Evolutionary conservation across 2,888 invertebrate genomes (phyloP).

Genomic region (Cistogaster globosa): DNA sequence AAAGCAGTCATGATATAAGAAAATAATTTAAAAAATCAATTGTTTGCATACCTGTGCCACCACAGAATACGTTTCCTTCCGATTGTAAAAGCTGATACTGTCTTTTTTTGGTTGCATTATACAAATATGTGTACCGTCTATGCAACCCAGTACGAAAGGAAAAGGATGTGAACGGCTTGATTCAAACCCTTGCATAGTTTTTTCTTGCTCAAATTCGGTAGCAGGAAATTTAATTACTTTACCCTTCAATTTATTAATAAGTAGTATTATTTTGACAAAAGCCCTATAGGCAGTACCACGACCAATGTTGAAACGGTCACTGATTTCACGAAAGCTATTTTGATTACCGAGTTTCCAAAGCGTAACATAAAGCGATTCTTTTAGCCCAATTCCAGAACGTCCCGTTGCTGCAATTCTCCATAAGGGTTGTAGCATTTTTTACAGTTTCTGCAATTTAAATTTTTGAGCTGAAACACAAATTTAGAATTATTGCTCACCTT

Average conservation of each 20-base stretch:
- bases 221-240: slow-evolving; percentile 41
- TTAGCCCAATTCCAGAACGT: neutral
- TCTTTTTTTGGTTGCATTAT: slow-evolving; percentile 42
- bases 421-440: no score
- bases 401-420: slow-evolving; percentile 35
- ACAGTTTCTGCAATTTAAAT: slow-evolving; percentile 30
- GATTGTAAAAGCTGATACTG: no score
- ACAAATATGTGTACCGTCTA: slow-evolving; percentile 41
- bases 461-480: no score
- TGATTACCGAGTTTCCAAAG: no score
- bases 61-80: no score
- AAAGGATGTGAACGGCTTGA: slow-evolving; percentile 38
- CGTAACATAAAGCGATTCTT: slow-evolving; percentile 11
- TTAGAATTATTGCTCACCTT: no score
- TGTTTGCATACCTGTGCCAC: no score
- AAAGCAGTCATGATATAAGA: slow-evolving; percentile 10
- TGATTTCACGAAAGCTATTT: no score
- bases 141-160: no score
- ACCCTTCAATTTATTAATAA: slow-evolving; percentile 30
- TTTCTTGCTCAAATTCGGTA: slow-evolving; percentile 25
- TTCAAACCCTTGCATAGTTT: slow-evolving; percentile 43
- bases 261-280: slow-evolving; percentile 20
- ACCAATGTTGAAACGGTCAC: no score
- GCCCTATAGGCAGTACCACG: slow-evolving; percentile 20
- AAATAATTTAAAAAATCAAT: no score